Evolutionary conservation across 2,113 vertebrate species (phyloP).

Genomic region (Salminus brasiliensis): DNA sequence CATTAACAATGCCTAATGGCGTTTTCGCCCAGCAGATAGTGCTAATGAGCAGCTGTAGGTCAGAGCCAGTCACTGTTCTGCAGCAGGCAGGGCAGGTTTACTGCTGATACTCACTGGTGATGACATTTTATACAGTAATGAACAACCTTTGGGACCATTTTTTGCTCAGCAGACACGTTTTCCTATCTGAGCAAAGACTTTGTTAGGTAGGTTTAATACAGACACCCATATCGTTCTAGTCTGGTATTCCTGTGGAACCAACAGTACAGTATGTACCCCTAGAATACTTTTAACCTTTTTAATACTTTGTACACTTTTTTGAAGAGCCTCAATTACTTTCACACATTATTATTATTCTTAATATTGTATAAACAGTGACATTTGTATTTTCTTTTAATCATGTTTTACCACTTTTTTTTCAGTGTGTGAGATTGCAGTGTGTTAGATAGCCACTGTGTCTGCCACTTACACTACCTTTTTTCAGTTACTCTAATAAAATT

Average conservation of each 20-base stretch:
- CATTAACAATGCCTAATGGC: background rate
- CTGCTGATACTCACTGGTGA: conserved; percentile 14
- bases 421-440: too few species aligned
- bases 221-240: background rate
- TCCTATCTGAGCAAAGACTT: background rate
- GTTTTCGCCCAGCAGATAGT: background rate
- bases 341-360: too few species aligned
- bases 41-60: background rate
- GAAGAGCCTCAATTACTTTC: background rate
- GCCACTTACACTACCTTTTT: background rate
- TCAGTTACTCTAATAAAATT: background rate
- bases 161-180: background rate
- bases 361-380: background rate
- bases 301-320: conserved; percentile 3
- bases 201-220: background rate
- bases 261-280: background rate
- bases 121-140: background rate
- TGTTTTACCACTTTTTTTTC: background rate
- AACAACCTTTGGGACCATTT: conserved; percentile 10
- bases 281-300: conserved; percentile 15
- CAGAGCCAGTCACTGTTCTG: background rate
- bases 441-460: too few species aligned
- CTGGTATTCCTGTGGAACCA: background rate
- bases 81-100: background rate
- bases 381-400: background rate